A percentile compares a stretch with the other conserved stretches of the same genome.
Conservation (phyloP, 2,797 vertebrate species). For the Australoheros facetus region DNA sequence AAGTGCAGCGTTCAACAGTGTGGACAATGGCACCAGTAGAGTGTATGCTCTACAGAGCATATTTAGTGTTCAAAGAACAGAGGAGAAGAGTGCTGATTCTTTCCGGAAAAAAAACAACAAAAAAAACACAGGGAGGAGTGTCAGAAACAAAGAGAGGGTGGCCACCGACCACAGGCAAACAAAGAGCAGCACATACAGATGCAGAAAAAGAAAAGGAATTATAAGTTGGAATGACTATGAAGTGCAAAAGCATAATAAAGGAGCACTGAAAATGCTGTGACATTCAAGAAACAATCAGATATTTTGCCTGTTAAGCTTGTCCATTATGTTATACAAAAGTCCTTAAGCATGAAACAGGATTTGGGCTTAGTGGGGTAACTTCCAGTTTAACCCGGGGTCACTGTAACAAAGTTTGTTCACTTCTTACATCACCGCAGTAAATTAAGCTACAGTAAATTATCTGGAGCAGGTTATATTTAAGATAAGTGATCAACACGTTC, state of each 20-base stretch:
- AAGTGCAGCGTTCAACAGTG: constrained; percentile 8
- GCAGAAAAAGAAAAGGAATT: background rate
- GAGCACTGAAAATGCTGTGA: background rate
- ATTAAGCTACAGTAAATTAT: background rate
- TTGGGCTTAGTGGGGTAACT: rapidly evolving
- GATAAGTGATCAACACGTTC: background rate
- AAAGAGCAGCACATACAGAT: background rate
- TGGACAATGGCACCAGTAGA: background rate
- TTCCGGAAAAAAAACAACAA: background rate
- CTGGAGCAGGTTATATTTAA: background rate
- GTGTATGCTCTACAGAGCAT: background rate
- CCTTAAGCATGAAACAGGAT: background rate
- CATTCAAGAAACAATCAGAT: background rate
- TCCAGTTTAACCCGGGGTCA: background rate
- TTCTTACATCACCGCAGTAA: background rate
- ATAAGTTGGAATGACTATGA: background rate
- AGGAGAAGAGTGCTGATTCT: background rate
- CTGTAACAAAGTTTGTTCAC: background rate
- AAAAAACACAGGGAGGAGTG: background rate
- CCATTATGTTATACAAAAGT: no score
- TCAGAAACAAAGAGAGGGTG: background rate
- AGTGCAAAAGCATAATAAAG: background rate
- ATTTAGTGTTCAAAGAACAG: background rate
- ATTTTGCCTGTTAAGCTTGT: background rate
- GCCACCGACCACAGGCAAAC: background rate